Evolutionary conservation across 1,140 invertebrate genomes (phyloP).

Genomic region (Drosophila saltans): DNA sequence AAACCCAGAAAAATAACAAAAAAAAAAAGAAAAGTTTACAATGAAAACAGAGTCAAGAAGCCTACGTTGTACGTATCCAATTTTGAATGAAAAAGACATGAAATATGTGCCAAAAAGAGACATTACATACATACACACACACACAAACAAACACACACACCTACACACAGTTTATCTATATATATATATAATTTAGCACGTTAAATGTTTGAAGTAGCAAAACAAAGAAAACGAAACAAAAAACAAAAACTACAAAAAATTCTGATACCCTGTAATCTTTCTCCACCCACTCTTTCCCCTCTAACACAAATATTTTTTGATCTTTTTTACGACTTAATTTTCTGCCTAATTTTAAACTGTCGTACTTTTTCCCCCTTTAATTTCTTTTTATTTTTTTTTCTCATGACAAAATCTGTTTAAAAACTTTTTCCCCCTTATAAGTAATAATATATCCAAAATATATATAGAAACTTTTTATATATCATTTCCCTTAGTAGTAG

Average conservation of each 20-base stretch:
- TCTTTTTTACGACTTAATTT: slow-evolving; percentile 60
- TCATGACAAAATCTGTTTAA: slow-evolving; percentile 39
- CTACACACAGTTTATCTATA: slow-evolving; percentile 25
- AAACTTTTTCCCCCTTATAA: slow-evolving; percentile 23
- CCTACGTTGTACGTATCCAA: slow-evolving; percentile 75
- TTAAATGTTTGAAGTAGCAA: slow-evolving; percentile 66
- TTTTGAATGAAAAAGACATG: slow-evolving; percentile 59
- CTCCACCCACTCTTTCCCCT: slow-evolving; percentile 30
- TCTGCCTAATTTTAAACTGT: slow-evolving; percentile 56
- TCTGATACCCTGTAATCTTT: slow-evolving; percentile 14
- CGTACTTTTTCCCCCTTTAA: slow-evolving; percentile 29
- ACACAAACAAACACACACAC: slow-evolving; percentile 10
- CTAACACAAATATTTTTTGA: neutral
- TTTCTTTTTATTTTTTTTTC: slow-evolving; percentile 49
- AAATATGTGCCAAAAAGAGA: slow-evolving; percentile 72
- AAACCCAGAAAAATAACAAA: slow-evolving; percentile 29
- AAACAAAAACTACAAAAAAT: slow-evolving; percentile 26
- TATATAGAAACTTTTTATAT: slow-evolving; percentile 38
- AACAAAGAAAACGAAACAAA: slow-evolving; percentile 17
- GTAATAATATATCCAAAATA: slow-evolving; percentile 39
- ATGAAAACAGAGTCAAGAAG: slow-evolving; percentile 46
- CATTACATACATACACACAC: slow-evolving; percentile 34
- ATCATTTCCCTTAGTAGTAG: slow-evolving; percentile 4
- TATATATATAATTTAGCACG: slow-evolving; percentile 54
- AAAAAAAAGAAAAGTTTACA: slow-evolving; percentile 41